Base-by-base conservation (phyloP, 1,140 invertebrate species). In the Drosophila persimilis region DNA sequence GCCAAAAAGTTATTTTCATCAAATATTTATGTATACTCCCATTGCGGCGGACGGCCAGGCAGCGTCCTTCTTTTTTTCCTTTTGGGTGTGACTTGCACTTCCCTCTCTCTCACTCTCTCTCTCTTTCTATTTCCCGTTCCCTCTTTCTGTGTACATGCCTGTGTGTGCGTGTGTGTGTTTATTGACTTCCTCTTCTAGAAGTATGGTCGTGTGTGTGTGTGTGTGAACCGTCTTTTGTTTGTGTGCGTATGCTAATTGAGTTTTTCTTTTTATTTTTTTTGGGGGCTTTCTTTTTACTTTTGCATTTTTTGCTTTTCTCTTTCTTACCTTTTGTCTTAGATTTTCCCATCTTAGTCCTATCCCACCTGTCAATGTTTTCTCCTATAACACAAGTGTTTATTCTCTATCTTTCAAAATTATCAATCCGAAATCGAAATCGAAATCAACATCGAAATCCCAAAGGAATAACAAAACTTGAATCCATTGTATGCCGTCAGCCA, bases 341-440 rank as follows among this genome's bases (percentile, higher is more conserved):
- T 39, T 39, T 39, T 39, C 11, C 11, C 1, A 13, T 39, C 35
- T 13, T 13, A 39, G 13, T 39, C 35, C 35, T 11, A 4, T 5
- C 3, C 11, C 35, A 39, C 11, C 1, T 39, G 35, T 39, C 35
- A 39, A 4, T 13, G 13, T 4, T 1, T 39, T 39, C 43, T 39
- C 11, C 22, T 31, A 20, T 13, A 53, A 56, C 26, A n/a, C 31
- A 6, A 48, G 15, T 39, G 4, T 24, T 52, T 47, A 66, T 75
- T 47, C 43, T 15, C 51, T 71, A 58, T 9, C 29, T 41, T 43
- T 76, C 75, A 71, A 78, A 78, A 66, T 78, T 76, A 50, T n/a
- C 35, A 52, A 43, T 26, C 17, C 20, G 22, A 64, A 50, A 51
- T 61, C 45, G 41, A 44, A 39, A 3, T 31, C 52, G 41, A 44